Evolutionary conservation across 2,888 invertebrate genomes (phyloP).

Genomic region (Onchidella celtica): DNA sequence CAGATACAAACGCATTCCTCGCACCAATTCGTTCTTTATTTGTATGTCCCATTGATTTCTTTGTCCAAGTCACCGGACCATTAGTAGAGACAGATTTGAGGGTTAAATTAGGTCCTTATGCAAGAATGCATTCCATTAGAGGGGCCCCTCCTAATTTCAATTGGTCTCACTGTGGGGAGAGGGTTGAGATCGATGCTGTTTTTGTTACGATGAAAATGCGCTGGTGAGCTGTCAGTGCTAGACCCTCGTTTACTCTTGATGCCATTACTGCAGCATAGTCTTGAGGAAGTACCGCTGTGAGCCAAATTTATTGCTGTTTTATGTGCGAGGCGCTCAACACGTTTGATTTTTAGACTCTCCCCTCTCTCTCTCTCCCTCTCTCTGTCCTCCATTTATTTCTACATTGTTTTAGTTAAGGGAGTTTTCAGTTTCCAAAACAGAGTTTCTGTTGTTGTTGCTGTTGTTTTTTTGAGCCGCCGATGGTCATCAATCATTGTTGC

Average conservation of each 20-base stretch:
- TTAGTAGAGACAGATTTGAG: neutral
- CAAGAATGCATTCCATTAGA: neutral
- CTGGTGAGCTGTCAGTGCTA: neutral
- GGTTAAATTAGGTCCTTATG: neutral
- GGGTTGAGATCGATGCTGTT: neutral
- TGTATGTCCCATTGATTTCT: no score
- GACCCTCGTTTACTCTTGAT: no score
- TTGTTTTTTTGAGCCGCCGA: no score
- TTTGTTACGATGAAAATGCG: neutral
- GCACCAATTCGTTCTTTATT: no score
- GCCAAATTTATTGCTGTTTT: no score
- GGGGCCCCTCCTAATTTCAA: neutral
- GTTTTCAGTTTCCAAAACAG: neutral
- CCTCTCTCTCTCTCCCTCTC: neutral
- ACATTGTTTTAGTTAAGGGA: neutral
- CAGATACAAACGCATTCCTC: no score
- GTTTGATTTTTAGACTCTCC: no score
- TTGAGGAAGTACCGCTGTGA: no score
- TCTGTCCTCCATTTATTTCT: neutral
- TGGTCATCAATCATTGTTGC: no score
- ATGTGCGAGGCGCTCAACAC: no score
- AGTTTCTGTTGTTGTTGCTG: no score
- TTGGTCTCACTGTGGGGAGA: neutral
- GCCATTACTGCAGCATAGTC: no score
- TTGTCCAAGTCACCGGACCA: neutral